Conservation (phyloP, 2,888 invertebrate species). For the Tenthredo notha region DNA sequence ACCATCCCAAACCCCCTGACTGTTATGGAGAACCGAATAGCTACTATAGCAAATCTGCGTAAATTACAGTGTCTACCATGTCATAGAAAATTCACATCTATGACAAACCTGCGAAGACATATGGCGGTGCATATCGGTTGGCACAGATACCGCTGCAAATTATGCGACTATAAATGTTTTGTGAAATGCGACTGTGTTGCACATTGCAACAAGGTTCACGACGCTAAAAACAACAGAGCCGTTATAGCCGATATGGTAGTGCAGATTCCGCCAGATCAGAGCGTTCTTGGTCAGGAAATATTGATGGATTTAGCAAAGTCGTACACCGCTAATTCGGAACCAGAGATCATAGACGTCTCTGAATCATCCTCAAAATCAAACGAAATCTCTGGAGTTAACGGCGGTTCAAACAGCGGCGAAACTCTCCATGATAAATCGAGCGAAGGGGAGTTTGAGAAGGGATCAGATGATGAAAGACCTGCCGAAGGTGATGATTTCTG, state of each 20-base stretch:
- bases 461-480: neutral
- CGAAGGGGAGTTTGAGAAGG: neutral
- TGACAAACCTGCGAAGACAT: constrained; percentile 82
- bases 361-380: neutral
- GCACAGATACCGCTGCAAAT: constrained; percentile 87
- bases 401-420: neutral
- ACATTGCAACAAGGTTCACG: constrained; percentile 84
- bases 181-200: constrained; percentile 83
- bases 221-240: constrained; percentile 77
- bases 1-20: neutral
- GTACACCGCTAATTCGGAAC: constrained; percentile 34
- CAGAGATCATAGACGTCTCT: constrained; percentile 56
- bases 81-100: constrained; percentile 78
- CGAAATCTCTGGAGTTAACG: neutral
- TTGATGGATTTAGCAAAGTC: constrained; percentile 45
- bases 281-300: constrained; percentile 51
- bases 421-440: neutral
- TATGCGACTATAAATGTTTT: constrained; percentile 86
- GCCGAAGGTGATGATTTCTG: neutral
- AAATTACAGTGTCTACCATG: constrained; percentile 81
- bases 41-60: constrained; percentile 61
- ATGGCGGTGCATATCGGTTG: constrained; percentile 86
- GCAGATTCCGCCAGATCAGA: constrained; percentile 61
- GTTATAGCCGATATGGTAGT: constrained; percentile 63
- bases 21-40: constrained; percentile 62